phyloP scores from a whole-genome alignment of 2,113 vertebrate species.

The Brienomyrus brachyistius region DNA sequence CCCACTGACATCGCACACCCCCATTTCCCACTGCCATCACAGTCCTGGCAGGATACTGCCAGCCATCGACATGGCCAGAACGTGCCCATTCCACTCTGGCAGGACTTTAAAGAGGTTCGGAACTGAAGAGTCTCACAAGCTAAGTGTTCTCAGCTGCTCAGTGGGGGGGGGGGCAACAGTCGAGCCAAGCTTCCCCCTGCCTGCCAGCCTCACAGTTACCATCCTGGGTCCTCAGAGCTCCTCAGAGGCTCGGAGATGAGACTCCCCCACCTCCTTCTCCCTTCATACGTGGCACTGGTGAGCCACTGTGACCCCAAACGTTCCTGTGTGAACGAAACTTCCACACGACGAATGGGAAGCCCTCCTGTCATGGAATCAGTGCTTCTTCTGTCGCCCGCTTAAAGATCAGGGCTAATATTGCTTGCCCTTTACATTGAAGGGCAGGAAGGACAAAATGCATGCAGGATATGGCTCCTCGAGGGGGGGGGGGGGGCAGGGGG shows the following conservation, averaged over 20 bases:
- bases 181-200: constrained; percentile 34
- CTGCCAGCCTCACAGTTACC: constrained; percentile 25
- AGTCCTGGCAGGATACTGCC: constrained; percentile 24
- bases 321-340: constrained; percentile 5
- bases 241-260: not conserved
- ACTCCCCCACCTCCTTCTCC: not conserved
- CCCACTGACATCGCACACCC: not conserved
- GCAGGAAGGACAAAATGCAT: not conserved
- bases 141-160: constrained; percentile 33
- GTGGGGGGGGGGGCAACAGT: constrained; percentile 31
- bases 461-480: not conserved
- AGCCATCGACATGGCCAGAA: constrained; percentile 3
- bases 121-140: constrained; percentile 38
- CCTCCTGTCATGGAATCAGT: constrained; percentile 22
- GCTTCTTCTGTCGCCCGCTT: constrained; percentile 22
- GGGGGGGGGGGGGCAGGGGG: not conserved
- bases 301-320: not conserved
- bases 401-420: constrained; percentile 35
- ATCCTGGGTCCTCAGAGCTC: constrained; percentile 24
- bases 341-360: not conserved
- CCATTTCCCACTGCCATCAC: not conserved
- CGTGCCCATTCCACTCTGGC: constrained; percentile 30
- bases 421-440: not conserved
- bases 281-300: not conserved
- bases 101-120: constrained; percentile 25